Percentiles rank a stretch among this genome's conserved stretches.
These are phyloP conservation scores for Glaucidium brasilianum DNA, from an alignment of 2,113 vertebrate species.

Conservation along the genomic window DNA sequence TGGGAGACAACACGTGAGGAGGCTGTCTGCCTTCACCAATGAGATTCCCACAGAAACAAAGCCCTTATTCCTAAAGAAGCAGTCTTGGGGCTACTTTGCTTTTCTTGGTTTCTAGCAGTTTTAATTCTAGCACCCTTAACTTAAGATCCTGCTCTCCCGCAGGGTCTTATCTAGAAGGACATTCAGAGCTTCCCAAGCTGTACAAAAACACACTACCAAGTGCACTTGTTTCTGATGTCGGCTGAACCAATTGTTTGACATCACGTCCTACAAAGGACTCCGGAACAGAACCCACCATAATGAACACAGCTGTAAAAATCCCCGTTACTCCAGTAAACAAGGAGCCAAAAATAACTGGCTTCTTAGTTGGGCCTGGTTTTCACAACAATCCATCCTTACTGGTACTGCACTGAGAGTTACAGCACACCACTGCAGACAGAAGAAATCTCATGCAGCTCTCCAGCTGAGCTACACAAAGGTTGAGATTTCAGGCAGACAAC, in stretches of 20 bases:
- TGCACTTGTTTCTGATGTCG: not conserved
- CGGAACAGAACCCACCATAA: not conserved
- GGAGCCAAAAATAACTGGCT: not conserved
- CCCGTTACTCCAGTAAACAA: not conserved
- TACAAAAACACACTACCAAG: not conserved
- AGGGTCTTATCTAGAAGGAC: not conserved
- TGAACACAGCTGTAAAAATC: not conserved
- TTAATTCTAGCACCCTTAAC: not conserved
- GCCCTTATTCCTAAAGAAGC: not conserved
- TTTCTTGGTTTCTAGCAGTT: not conserved
- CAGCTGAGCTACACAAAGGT: not conserved
- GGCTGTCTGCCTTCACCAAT: rapidly evolving
- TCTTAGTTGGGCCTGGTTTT: not conserved
- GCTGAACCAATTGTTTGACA: not conserved
- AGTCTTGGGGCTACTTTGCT: not conserved
- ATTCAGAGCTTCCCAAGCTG: not conserved
- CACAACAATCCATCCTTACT: not conserved
- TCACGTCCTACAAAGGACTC: not conserved
- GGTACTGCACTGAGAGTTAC: not conserved
- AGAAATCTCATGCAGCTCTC: not conserved
- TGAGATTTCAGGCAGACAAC: not conserved
- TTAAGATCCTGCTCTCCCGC: not conserved
- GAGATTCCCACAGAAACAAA: not conserved
- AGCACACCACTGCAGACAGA: not conserved
- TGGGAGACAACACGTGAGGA: rapidly evolving